Evolutionary conservation across 2,113 vertebrate species (phyloP), one percentile per base, ranked within the genome.

Genomic region (Plestiodon gilberti): DNA sequence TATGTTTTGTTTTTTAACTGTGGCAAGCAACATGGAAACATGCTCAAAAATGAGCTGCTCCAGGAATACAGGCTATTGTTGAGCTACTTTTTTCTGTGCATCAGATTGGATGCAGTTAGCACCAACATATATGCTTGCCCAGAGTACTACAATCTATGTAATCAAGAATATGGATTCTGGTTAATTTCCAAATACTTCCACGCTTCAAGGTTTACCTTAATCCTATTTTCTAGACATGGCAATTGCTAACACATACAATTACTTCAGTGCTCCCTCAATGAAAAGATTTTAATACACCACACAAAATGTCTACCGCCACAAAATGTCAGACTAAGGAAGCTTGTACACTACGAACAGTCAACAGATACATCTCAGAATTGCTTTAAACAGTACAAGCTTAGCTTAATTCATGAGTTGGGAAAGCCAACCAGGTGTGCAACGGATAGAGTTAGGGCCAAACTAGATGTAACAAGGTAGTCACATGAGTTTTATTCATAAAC

Each of bases 171-270:
- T 65, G 11, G 4, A 87, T 0, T 1, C 1, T 30, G 73, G 84
- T 22, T 20, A 67, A 13, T 18, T 67, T 20, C 67, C 15, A 7
- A 35, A 80, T 38, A 25, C 5, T 30, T 22, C 23, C 3, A 78
- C 10, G 23, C 14, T 23, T 59, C 20, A 22, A 40, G 70, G 28
- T 17, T 9, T 14, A 78, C 48, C 14, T 79, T 79, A 14, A 76
- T 35, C 14, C 18, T 2, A 22, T 40, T 65, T 81, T 55, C 30
- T 17, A 25, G 52, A 64, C 40, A 48, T 71, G 0, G 4, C 10
- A 2, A 28, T 25, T 83, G 9, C 81, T 77, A n/a, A 4, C 0
- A 0, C 57, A 81, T 14, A 52, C 0, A 4, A 22, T 76, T 6
- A 64, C 70, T 48, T 67, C 4, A 4, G 0, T 38, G n/a, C 3